These are phyloP conservation scores for Nesometra sesokonis DNA, from an alignment of 35 echinoderm and acorn worm species.

Conservation along the genomic window DNA sequence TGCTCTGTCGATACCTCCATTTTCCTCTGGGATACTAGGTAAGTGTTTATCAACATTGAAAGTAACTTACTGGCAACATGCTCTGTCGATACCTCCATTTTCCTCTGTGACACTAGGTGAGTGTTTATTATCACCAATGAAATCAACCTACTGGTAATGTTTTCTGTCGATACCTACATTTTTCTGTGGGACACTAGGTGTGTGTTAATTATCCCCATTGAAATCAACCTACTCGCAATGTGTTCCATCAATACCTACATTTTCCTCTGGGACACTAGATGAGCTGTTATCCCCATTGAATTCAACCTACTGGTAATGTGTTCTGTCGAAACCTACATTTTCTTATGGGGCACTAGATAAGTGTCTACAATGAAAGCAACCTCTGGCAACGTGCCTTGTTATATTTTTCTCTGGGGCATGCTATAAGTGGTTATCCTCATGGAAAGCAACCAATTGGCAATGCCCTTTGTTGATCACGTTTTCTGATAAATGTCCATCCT, in stretches of 20 bases:
- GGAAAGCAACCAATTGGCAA: no score
- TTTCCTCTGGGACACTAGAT: slow-evolving; percentile 88
- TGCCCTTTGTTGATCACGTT: no score
- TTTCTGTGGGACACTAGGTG: slow-evolving; percentile 90
- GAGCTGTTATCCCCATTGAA: no score
- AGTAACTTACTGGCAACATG: slow-evolving; percentile 75
- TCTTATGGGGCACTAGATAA: slow-evolving; percentile 84
- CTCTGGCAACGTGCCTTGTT: slow-evolving; percentile 92
- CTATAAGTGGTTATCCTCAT: no score
- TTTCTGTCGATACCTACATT: slow-evolving; percentile 92
- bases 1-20: slow-evolving; percentile 95
- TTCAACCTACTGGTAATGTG: slow-evolving; percentile 69
- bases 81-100: slow-evolving; percentile 91
- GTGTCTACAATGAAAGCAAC: slow-evolving; percentile 59
- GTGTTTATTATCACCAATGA: no score
- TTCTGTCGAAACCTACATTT: slow-evolving; percentile 92
- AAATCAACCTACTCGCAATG: slow-evolving; percentile 66
- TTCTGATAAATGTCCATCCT: no score
- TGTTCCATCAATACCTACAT: slow-evolving; percentile 94
- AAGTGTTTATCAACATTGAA: no score
- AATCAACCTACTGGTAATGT: slow-evolving; percentile 62
- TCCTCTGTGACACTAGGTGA: slow-evolving; percentile 86
- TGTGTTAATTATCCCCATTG: slow-evolving; percentile 50
- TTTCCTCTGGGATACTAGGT: slow-evolving; percentile 90
- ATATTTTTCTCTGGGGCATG: slow-evolving; percentile 88